Percentiles rank a stretch among this genome's conserved stretches.
Evolutionary conservation across 2,888 invertebrate species (phyloP).

Genomic region (Cataglyphis livida): DNA sequence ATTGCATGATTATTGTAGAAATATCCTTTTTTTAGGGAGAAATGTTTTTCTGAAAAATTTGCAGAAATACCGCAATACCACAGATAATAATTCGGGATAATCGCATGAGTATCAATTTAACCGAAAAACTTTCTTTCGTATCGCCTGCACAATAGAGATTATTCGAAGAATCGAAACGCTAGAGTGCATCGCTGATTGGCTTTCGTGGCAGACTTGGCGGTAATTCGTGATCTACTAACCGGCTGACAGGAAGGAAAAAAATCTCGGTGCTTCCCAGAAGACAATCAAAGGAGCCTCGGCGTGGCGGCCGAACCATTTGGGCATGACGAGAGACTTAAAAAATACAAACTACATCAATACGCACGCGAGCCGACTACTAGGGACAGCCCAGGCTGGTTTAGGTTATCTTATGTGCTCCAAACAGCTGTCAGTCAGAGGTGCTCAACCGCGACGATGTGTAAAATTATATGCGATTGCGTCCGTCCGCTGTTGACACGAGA

Average conservation of each 20-base stretch:
- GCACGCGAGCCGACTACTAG: constrained; percentile 78
- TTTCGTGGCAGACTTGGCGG: constrained; percentile 67
- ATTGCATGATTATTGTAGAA: neutral
- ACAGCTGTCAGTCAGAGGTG: constrained; percentile 84
- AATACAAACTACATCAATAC: constrained; percentile 82
- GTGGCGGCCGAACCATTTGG: constrained; percentile 78
- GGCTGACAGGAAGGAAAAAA: constrained; percentile 73
- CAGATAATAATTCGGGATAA: neutral
- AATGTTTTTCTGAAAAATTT: constrained; percentile 15
- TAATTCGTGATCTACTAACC: constrained; percentile 78
- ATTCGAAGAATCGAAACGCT: constrained; percentile 62
- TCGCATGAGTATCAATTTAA: constrained; percentile 31
- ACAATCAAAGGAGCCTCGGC: constrained; percentile 81
- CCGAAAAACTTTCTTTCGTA: constrained; percentile 40
- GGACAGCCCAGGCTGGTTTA: constrained; percentile 74
- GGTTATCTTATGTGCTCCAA: constrained; percentile 82
- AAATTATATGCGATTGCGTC: constrained; percentile 35
- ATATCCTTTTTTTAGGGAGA: neutral
- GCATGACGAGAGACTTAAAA: constrained; percentile 78
- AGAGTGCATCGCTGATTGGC: constrained; percentile 49
- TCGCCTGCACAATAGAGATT: constrained; percentile 29
- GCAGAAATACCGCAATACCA: neutral
- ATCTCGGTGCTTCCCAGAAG: constrained; percentile 81
- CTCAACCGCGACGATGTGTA: constrained; percentile 75
- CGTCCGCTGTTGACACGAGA: neutral